Evolutionary conservation across 2,113 vertebrate species (phyloP).

Genomic region (Chamaea fasciata): DNA sequence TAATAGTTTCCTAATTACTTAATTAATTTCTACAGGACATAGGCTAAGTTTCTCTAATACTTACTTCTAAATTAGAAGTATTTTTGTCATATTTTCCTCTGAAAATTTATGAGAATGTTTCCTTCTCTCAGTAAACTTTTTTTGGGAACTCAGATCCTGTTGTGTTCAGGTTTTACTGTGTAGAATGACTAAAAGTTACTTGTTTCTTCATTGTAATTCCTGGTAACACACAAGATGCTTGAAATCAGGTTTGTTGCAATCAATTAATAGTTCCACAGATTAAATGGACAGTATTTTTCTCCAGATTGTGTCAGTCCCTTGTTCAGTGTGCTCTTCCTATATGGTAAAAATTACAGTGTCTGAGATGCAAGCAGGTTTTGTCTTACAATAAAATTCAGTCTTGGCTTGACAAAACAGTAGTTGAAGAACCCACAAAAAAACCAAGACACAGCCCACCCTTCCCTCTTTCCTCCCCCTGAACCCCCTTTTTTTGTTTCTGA

Average conservation of each 20-base stretch:
- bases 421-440: neutral
- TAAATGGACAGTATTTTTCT: neutral
- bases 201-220: neutral
- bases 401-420: neutral
- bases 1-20: neutral
- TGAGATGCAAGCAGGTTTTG: neutral
- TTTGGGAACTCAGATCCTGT: neutral
- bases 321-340: neutral
- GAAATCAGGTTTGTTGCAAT: neutral
- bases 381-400: neutral
- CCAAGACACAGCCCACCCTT: neutral
- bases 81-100: neutral
- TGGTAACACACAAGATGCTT: neutral
- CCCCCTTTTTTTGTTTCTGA: rapidly evolving
- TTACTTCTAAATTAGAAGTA: neutral
- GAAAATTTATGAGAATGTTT: neutral
- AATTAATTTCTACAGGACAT: neutral
- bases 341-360: neutral
- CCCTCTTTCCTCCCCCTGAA: neutral
- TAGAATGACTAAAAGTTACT: neutral
- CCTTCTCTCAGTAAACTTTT: rapidly evolving
- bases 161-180: neutral
- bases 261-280: neutral
- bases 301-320: neutral
- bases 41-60: neutral